Base-by-base conservation (phyloP, 2,113 vertebrate genomes). In the Nanorana parkeri region DNA sequence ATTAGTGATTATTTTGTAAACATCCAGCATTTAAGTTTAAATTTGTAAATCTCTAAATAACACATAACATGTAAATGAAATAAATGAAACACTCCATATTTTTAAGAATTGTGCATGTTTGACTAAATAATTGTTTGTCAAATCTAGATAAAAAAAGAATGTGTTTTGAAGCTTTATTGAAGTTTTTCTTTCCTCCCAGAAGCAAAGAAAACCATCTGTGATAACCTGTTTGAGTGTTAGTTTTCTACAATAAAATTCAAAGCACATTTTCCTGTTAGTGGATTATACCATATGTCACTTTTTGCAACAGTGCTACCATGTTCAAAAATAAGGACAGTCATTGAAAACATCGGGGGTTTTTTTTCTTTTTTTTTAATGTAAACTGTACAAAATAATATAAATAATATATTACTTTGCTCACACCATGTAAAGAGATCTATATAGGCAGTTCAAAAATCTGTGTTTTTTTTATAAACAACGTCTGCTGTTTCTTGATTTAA, bases 181-280 rank as follows among this genome's bases (percentile, higher is more conserved):
- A 58, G 89, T 86, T 84, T 84, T 88, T 90, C 86, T 68, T 54
- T 86, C 88, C 86, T 94, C 95, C 95, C 94, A 94, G 94, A 94
- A 95, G 95, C 94, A 91, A 93, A 92, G 91, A 89, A 93, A 93
- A 88, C 96, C 96, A 98, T 99, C 96, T 99, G 97, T 94, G 94
- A 94, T 92, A 95, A 97, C 96, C 96, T 97, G 96, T 98, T 98
- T 95, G 94, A 94, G 93, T 98, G 95, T 98, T 98, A 98, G 95
- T 97, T 98, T 98, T 98, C 95, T 93, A 93, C 94, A 95, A 94
- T 96, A 96, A 98, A 97, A 97, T 97, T 96, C 95, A 97, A 98
- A 98, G 95, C 94, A 96, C 93, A 95, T 92, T 93, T 97, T 97
- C 95, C 96, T 96, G 94, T 96, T 96, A 94, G 93, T 89, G 89